These are phyloP conservation scores for Acanthaster planci DNA, from an alignment of 35 echinoderm and acorn worm genomes.

Conservation along the genomic window DNA sequence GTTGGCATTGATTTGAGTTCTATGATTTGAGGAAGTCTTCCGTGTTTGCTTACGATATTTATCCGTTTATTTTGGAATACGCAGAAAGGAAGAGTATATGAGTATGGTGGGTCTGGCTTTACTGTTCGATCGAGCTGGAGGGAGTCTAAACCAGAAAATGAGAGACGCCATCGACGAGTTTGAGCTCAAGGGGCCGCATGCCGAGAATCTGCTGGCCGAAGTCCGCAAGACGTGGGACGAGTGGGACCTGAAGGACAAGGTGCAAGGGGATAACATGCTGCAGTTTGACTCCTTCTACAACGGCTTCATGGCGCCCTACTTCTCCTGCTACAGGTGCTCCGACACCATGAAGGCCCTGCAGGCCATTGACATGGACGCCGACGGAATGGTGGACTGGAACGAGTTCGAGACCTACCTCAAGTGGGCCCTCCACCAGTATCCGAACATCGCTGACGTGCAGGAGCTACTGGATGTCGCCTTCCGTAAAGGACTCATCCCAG, in stretches of 20 bases:
- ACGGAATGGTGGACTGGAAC: slow-evolving; percentile 55
- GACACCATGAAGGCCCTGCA: slow-evolving; percentile 18
- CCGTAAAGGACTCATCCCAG: slow-evolving; percentile 56
- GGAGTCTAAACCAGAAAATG: slow-evolving; percentile 44
- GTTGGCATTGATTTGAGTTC: no score
- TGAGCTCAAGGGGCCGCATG: neutral
- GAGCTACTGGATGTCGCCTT: slow-evolving; percentile 57
- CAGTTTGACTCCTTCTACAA: slow-evolving; percentile 57
- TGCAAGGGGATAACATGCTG: slow-evolving; percentile 40
- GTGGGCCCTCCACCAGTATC: slow-evolving; percentile 48
- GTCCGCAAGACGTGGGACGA: slow-evolving; percentile 39
- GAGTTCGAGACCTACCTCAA: slow-evolving; percentile 44
- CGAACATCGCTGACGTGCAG: slow-evolving; percentile 5
- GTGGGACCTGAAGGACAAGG: slow-evolving; percentile 51
- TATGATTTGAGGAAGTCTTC: no score
- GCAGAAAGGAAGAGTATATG: slow-evolving; percentile 68
- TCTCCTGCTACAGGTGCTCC: slow-evolving; percentile 28
- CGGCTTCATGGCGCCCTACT: slow-evolving; percentile 56
- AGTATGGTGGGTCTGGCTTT: slow-evolving; percentile 33
- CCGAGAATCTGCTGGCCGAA: slow-evolving; percentile 35
- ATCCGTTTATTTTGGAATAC: no score
- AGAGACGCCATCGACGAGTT: slow-evolving; percentile 36
- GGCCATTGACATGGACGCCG: slow-evolving; percentile 67
- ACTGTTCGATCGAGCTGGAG: slow-evolving; percentile 51
- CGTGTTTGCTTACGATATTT: no score